Evolutionary conservation across 2,113 vertebrate species (phyloP).

Genomic region (Gallinago paraguaiae): DNA sequence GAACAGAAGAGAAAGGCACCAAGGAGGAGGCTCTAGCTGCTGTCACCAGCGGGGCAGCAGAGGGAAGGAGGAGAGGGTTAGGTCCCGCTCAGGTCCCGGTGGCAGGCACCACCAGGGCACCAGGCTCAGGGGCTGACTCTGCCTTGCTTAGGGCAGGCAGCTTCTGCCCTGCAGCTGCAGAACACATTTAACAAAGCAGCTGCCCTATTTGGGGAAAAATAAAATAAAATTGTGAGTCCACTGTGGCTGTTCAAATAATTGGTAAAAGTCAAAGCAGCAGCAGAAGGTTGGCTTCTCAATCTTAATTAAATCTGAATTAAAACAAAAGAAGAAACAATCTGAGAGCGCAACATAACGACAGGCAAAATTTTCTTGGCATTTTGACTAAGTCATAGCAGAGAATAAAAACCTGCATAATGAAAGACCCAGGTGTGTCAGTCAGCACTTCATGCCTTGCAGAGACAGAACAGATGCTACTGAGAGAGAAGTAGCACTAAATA

Average conservation of each 20-base stretch:
- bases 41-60: not conserved
- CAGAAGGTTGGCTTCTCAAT: not conserved
- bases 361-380: not conserved
- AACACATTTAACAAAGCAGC: not conserved
- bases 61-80: not conserved
- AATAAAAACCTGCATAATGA: not conserved
- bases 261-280: not conserved
- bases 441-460: not conserved
- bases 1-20: conserved; percentile 11
- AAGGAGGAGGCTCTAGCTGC: not conserved
- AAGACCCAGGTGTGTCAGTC: not conserved
- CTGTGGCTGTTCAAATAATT: not conserved
- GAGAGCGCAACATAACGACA: not conserved
- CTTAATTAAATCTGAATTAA: accelerated
- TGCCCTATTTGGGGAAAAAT: not conserved
- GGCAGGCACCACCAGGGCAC: accelerated
- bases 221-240: no score
- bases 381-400: not conserved
- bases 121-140: not conserved
- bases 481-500: not conserved
- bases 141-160: not conserved
- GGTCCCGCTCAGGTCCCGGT: not conserved
- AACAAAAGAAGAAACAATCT: not conserved
- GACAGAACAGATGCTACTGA: not conserved
- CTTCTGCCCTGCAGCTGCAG: not conserved